A percentile compares a stretch with the other conserved stretches of the same genome.
Conservation (phyloP, 2,888 invertebrate species). For the Eudasyphora cyanicolor region DNA sequence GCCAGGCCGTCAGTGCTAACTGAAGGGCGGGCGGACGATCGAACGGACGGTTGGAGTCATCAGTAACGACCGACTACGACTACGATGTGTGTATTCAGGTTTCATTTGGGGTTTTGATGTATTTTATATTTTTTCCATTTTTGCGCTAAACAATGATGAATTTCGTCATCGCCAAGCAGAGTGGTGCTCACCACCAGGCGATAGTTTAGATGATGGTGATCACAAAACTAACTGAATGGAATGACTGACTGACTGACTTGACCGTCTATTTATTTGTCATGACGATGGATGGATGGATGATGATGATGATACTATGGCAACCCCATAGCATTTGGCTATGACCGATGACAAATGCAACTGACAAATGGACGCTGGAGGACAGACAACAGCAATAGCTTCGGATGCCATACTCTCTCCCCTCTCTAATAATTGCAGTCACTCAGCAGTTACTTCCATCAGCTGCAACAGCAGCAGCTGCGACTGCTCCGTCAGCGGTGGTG, state of each 20-base stretch:
- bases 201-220: conserved; percentile 55
- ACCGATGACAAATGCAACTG: not conserved
- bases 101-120: conserved; percentile 46
- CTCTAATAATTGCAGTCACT: conserved; percentile 45
- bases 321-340: not conserved
- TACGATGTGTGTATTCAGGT: conserved; percentile 44
- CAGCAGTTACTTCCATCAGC: conserved; percentile 48
- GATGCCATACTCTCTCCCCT: conserved; percentile 5
- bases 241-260: not conserved
- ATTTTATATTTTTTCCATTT: conserved; percentile 28
- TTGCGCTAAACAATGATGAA: conserved; percentile 62
- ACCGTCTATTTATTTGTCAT: not conserved
- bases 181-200: not conserved
- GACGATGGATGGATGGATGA: no score
- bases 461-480: not conserved
- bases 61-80: not conserved
- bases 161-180: conserved; percentile 58
- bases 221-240: conserved; percentile 7
- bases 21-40: not conserved
- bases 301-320: not conserved
- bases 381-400: not conserved
- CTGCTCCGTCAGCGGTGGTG: not conserved
- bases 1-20: not conserved
- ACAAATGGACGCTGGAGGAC: conserved; percentile 5
- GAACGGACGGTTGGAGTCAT: no score